Evolutionary conservation across 2,888 invertebrate genomes (phyloP), one percentile per base, ranked within the genome.

Genomic region (Petrolisthes manimaculis): DNA sequence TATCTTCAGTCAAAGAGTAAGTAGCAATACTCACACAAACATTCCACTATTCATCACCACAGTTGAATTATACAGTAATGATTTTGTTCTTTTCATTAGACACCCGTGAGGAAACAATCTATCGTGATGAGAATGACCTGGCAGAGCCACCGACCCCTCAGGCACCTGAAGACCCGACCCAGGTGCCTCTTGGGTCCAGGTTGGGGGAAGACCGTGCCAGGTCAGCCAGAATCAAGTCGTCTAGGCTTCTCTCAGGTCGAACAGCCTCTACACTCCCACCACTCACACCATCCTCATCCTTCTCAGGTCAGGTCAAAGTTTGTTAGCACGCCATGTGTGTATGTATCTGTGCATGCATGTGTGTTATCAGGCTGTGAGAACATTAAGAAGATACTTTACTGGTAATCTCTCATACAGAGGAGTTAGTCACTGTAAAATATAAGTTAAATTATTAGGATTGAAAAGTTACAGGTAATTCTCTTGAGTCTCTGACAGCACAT

Each of bases 171-270:
- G 90, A 90, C 78, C 84, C 80, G 3, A 87, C 89, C 5, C 78
- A 89, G 18, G 89, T 90, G 53, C 90, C 90, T 6, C 67, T 90
- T 21, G 90, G 90, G n/a, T 89, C 89, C 4, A 79, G 85, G 21
- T 84, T 90, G 2, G 90, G 90, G 53, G 90, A 90, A 71, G 90
- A 90, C 69, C 83, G 90, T 6, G 90, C 89, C 4, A 77, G 90
- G 18, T 90, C 90, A 6, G 90, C 90, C 21, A 79, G 90, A 54
- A 71, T 89, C 74, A 88, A 88, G 81, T 90, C 83, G 3, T 84
- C 88, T 1, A 54, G 86, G n/a, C 74, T 86, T 18, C 21, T 81
- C 56, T 86, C 86, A 18, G 86, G 83, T 21, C 12, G 69, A 67
- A 51, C 69, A 8, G 51, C 67, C 51, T 67, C 69, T 67, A 82